Evolutionary conservation across 2,888 invertebrate species (phyloP), one percentile per base, ranked within the genome.

Genomic region (Andricus curvator): DNA sequence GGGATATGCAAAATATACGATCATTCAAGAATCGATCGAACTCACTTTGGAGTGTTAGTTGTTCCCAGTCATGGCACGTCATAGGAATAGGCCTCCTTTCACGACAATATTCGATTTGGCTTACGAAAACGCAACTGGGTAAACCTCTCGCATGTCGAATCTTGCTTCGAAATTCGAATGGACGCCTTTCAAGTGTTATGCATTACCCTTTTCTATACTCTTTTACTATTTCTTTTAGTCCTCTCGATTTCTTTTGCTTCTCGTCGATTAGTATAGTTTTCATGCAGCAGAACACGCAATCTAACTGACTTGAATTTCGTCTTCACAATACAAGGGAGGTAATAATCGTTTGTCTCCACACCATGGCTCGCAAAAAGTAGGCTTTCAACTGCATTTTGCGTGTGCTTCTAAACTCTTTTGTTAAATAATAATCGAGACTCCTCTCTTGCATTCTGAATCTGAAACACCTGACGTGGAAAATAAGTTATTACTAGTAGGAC

Each of bases 321-420:
- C 8, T 37, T 29, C 25, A 74, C 74, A 74, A 74, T 74, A 25
- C 29, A 33, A 20, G 56, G n/a, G 74, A 33, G 51, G 29, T 74
- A 74, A 74, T 74, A 74, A 74, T 74, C 33, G 56, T 74, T 74
- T 74, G 56, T 74, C 74, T 74, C 74, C 74, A 74, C 56, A 74
- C 74, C 8, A 74, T 74, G 33, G 20, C n/a, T 74, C 33, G 51
- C 33, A 74, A 74, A 74, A 74, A 56, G 70, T 65, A 65, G 56
- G 51, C 33, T 33, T 74, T 74, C 37, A 67, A 67, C 41, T 67
- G 67, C 41, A n/a, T 74, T 74, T 51, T 37, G 74, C 33, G 70
- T 74, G 74, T 74, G 74, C 74, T 56, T 56, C 74, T 74, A 74
- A 56, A 74, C 51, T 56, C 74, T 20, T 74, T 74, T 74, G 74